phyloP scores from a whole-genome alignment of 1,140 invertebrate species.

The Rhopalosiphum padi region DNA sequence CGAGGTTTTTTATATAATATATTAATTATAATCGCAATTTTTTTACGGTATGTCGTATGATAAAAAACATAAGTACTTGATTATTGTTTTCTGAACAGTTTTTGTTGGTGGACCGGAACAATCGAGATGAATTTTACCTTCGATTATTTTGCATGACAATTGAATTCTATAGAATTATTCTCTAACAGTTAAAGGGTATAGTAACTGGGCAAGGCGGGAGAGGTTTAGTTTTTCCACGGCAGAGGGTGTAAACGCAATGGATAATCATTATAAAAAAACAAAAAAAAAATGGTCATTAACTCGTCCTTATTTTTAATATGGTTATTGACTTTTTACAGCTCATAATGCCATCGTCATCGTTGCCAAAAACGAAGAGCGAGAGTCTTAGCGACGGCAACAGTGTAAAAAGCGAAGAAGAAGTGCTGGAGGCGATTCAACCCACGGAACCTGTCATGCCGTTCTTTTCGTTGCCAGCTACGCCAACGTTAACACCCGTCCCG shows the following conservation, averaged over 20 bases:
- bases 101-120: neutral
- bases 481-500: neutral
- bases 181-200: neutral
- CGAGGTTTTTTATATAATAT: too few relatives aligned
- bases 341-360: neutral
- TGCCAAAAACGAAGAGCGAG: neutral
- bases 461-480: constrained; percentile 2
- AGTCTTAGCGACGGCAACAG: neutral
- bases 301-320: neutral
- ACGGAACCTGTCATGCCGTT: constrained; percentile 21
- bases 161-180: neutral
- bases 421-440: neutral
- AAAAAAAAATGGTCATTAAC: neutral
- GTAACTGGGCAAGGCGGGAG: too few relatives aligned
- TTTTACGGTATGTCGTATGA: too few relatives aligned
- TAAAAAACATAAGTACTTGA: too few relatives aligned
- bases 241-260: neutral
- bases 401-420: neutral
- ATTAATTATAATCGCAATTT: too few relatives aligned
- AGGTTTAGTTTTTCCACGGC: neutral
- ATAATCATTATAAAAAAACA: neutral
- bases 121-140: neutral
- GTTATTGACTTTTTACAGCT: neutral
- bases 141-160: neutral
- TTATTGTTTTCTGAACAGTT: neutral